Evolutionary conservation across 1,140 invertebrate genomes (phyloP), one percentile per base, ranked within the genome.

Genomic region (Halotydeus destructor): DNA sequence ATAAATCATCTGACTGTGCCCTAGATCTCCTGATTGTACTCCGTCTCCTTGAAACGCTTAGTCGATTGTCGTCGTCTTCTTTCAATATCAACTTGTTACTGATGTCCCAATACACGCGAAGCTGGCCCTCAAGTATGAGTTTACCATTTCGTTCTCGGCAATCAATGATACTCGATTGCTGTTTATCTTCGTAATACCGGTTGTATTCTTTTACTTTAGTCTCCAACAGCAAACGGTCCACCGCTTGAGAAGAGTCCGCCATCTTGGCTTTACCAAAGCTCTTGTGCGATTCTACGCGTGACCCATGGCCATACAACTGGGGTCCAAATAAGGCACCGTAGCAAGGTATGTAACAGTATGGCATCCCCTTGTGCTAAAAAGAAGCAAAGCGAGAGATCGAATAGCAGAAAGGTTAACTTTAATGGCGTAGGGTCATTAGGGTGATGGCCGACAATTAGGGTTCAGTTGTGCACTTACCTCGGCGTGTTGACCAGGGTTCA

Each of bases 281-380:
- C 38, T 76, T 79, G 56, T 82, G 78, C 44, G 78, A 79, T 60
- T 80, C 78, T 19, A 82, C 76, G 56, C 76, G 67, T 24, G 78
- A 82, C 16, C 80, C 80, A 61, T 84, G 80, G 6, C 80, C 80
- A 62, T 82, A 80, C 11, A 84, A 63, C 50, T 78, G 73, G 19
- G 80, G 79, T 30, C 82, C 82, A 63, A 85, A 88, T 12, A 84
- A 55, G 12, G 79, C 79, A 45, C 78, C 75, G 59, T 88, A 86
- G 56, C 83, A 88, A 25, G 81, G 82, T 25, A 81, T 77, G 64
- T 86, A 75, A 50, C 82, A 88, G 54, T 85, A 88, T 30, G 83
- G 81, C 41, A 81, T 76, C 39, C 78, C 78, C 64, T 86, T 83
- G 57, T 85, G 80, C 76, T 82, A 57, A 42, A 59, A 63, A 49